phyloP scores from a whole-genome alignment of 2,113 vertebrate genomes.

The Miniopterus natalensis region DNA sequence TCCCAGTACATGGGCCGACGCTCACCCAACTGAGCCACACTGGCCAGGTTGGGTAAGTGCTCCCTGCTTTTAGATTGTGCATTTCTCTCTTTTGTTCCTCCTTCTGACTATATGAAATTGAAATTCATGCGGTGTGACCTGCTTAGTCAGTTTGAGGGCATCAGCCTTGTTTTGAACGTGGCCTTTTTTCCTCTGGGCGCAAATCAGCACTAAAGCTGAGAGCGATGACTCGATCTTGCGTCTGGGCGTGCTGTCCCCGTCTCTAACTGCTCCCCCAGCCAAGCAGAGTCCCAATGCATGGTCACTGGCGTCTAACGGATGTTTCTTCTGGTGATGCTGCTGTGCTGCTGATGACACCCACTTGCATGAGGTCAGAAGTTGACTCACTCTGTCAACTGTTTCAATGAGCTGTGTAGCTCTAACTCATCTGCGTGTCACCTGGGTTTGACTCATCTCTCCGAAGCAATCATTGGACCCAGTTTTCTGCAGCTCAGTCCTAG shows the following conservation, averaged over 20 bases:
- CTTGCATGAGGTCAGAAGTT: not conserved
- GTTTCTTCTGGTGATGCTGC: not conserved
- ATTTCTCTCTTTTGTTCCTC: not conserved
- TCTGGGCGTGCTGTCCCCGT: not conserved
- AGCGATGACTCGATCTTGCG: not conserved
- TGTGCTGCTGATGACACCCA: not conserved
- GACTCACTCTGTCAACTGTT: not conserved
- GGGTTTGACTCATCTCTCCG: not conserved
- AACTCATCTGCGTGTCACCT: not conserved
- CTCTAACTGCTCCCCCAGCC: not conserved
- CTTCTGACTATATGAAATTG: not conserved
- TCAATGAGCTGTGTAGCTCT: not conserved
- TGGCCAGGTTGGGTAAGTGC: not conserved
- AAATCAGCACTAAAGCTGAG: not conserved
- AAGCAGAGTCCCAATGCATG: no score
- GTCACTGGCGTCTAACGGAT: not conserved
- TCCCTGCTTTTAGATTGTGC: not conserved
- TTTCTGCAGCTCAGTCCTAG: not conserved
- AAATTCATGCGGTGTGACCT: not conserved
- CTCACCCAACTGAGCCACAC: not conserved
- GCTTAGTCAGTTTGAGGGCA: not conserved
- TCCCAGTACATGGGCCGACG: not conserved
- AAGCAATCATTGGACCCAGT: not conserved
- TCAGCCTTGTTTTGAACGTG: conserved; percentile 6
- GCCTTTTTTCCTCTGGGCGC: not conserved